Conservation (phyloP, 1,140 invertebrate genomes). For the Phthorimaea operculella region DNA sequence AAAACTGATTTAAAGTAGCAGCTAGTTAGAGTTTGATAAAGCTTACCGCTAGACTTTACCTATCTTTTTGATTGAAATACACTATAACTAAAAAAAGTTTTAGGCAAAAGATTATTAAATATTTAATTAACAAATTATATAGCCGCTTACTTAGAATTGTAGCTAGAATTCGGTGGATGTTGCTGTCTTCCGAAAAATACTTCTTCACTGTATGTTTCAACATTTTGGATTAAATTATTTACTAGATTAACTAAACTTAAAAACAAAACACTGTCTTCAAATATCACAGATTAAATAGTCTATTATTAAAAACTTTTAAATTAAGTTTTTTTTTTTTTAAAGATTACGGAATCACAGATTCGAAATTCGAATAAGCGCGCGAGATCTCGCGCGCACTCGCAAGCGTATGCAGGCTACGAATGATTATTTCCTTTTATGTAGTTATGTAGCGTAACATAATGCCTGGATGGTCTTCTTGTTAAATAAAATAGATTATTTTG, state of each 20-base stretch:
- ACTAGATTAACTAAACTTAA: background rate
- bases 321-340: background rate
- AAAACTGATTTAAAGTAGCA: too few species aligned
- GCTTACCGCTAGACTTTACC: too few species aligned
- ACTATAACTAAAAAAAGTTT: too few species aligned
- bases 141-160: slow-evolving; percentile 42
- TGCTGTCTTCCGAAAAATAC: slow-evolving; percentile 55
- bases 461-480: too few species aligned
- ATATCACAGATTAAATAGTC: background rate
- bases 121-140: background rate
- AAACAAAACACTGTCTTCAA: background rate
- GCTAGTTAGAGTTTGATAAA: too few species aligned
- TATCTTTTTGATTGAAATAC: too few species aligned
- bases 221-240: slow-evolving; percentile 29
- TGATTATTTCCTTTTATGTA: too few species aligned
- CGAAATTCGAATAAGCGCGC: too few species aligned
- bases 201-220: slow-evolving; percentile 58
- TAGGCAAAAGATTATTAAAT: background rate
- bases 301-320: background rate
- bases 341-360: background rate
- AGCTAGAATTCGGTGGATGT: slow-evolving; percentile 46
- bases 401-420: too few species aligned
- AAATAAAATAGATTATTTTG: too few species aligned
- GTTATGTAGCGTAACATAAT: too few species aligned
- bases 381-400: too few species aligned